Base-by-base conservation (phyloP, 92 coral and sea anemone species). In the Actinostola sp. region DNA sequence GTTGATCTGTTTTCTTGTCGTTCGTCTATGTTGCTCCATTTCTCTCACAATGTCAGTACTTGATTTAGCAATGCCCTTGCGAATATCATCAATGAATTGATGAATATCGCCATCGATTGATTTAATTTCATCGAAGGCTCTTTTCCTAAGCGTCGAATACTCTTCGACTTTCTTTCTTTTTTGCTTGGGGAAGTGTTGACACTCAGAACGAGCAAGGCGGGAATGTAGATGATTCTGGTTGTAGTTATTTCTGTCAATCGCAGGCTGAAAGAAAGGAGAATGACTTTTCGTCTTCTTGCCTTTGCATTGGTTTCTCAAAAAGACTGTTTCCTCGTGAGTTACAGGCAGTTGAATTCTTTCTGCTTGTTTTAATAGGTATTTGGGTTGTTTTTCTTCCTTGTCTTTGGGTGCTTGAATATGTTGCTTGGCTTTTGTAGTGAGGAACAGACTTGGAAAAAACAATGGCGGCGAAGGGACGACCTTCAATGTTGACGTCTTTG, bases 251-350 rank as follows among this genome's bases (percentile, higher is more conserved):
- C 65, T 38, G 26, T 72, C 53, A 4, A 60, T 56, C 2, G 67
- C 66, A 43, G 78, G 78, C 58, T 72, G 57, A 38, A 72, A 72
- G 29, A 72, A 72, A 1, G 78, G 55, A 13, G 78, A 72, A 42
- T 16, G 24, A 5, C 19, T 58, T 19, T 58, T 42, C 16, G 21
- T 41, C 8, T 72, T 44, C 3, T 63, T 39, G 17, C 14, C 32
- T 4, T 28, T 30, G 9, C 14, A 16, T 41, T 56, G 43, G 33
- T 44, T 72, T 19, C 72, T 48, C 14, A 45, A 33, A 46, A 45
- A 66, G 13, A 16, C 58, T 27, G 72, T 66, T 20, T 19, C 55
- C 28, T 66, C 31, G 0, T 41, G 72, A 24, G 72, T 66, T 30
- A 24, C 25, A 14, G 72, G 72, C 31, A 66, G 11, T 20, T 48